Base-by-base conservation (phyloP, 2,113 vertebrate genomes). In the Lepus europaeus region DNA sequence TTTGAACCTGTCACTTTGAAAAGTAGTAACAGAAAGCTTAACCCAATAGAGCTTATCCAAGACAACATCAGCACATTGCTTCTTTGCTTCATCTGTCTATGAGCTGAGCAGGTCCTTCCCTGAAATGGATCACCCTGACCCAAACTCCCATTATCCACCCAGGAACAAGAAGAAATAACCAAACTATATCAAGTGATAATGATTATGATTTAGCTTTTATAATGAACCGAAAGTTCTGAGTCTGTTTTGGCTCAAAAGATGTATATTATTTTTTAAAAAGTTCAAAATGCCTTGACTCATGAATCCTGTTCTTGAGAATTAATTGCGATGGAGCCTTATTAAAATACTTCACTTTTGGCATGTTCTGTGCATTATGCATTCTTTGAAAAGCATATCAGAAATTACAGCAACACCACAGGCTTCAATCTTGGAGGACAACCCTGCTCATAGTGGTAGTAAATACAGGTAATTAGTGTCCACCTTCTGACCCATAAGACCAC, bases 141-240 rank as follows among this genome's bases (percentile, higher is more conserved):
- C 29, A 69, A 89, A 9, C 76, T 93, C 61, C 63, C 61, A 70
- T 83, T 84, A 73, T 86, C 87, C 83, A n/a, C 36, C 31, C 56
- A 92, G 73, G 69, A 92, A 95, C 59, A 63, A 70, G 29, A 94
- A 93, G 80, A 89, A 97, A 94, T 72, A 95, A 80, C 14, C 80
- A 66, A 90, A 93, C 59, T 66, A 49, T 90, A 91, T 96, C 76
- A 68, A 94, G 66, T 61, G 23, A 83, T 56, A 4, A 59, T 84
- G 56, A 68, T 33, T 22, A 49, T 70, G 22, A 88, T 61, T 92
- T 90, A n/a, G 0, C 69, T 89, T 92, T 87, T 90, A 89, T 78
- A 95, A 96, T 94, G 39, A 95, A 23, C 49, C 69, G 63, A 91
- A 94, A 80, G 13, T 14, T 72, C 27, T 68, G 53, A 45, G 72